These are phyloP conservation scores for Euspilapteryx auroguttella DNA, from an alignment of 2,888 invertebrate species.

Conservation along the genomic window DNA sequence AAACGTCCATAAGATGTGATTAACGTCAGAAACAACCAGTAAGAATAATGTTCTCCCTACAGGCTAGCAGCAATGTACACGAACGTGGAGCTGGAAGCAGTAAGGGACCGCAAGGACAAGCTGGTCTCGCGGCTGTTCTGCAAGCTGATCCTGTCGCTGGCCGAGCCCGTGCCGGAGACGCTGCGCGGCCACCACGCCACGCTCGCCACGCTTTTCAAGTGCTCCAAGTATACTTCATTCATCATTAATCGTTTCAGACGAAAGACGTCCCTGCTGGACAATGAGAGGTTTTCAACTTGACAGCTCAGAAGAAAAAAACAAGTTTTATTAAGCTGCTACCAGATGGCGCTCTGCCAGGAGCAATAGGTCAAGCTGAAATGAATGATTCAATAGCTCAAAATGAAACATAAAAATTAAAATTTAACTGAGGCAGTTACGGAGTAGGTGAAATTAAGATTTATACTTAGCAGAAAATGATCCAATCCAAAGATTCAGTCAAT, in stretches of 20 bases:
- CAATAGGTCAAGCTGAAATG: no score
- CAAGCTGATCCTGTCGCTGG: conserved; percentile 77
- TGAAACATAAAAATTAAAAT: no score
- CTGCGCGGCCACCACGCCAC: conserved; percentile 81
- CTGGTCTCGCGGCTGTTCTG: conserved; percentile 83
- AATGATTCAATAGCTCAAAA: no score
- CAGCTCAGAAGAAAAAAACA: not conserved
- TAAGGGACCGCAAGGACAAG: conserved; percentile 87
- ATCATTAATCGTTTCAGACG: not conserved
- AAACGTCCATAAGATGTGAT: not conserved
- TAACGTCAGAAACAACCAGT: not conserved
- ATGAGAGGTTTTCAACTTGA: no score
- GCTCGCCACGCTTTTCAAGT: conserved; percentile 75
- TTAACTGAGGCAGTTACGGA: no score
- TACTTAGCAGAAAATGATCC: no score
- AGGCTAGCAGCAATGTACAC: conserved; percentile 87
- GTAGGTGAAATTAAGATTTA: no score
- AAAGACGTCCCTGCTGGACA: no score
- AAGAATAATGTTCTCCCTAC: conserved; percentile 4
- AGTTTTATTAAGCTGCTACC: not conserved
- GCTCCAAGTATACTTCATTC: conserved; percentile 54
- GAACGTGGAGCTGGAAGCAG: conserved; percentile 81
- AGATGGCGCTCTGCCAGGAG: not conserved
- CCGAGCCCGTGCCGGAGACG: conserved; percentile 75
- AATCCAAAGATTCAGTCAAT: no score